Percentiles rank a stretch among this genome's conserved stretches.
Evolutionary conservation across 2,113 vertebrate genomes (phyloP).

Genomic region (Thunnus maccoyii): DNA sequence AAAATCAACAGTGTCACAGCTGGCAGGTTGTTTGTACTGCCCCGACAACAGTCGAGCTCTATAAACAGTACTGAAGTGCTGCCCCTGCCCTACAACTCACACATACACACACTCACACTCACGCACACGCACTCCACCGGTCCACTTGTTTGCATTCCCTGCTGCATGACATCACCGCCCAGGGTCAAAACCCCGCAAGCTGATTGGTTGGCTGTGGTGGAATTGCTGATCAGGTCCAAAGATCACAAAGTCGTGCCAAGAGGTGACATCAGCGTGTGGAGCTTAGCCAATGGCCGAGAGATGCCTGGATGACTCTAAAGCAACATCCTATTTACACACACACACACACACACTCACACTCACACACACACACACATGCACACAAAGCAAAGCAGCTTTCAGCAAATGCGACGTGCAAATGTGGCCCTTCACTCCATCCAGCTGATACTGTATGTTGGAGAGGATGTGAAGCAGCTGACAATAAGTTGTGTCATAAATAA

Average conservation of each 20-base stretch:
- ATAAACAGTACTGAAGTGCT: conserved; percentile 65
- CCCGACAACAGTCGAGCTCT: conserved; percentile 67
- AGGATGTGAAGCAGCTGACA: conserved; percentile 58
- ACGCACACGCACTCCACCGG: conserved; percentile 19
- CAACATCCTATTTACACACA: conserved; percentile 73
- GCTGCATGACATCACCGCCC: conserved; percentile 78
- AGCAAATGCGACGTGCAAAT: conserved; percentile 23
- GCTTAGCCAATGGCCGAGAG: conserved; percentile 74
- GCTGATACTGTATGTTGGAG: conserved; percentile 6
- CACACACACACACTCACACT: conserved; percentile 32
- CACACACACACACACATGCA: background rate
- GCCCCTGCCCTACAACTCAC: conserved; percentile 25
- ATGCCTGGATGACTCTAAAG: conserved; percentile 68
- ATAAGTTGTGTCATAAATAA: conserved; percentile 43
- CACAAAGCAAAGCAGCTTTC: conserved; percentile 38
- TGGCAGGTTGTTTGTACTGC: conserved; percentile 75
- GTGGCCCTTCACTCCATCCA: conserved; percentile 28
- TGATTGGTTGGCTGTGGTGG: conserved; percentile 58
- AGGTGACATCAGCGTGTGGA: conserved; percentile 81
- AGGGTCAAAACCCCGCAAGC: conserved; percentile 48
- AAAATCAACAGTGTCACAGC: conserved; percentile 80
- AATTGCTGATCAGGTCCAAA: conserved; percentile 82
- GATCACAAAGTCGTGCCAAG: conserved; percentile 80
- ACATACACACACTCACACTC: conserved; percentile 32
- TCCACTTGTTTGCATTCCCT: conserved; percentile 79